Percentiles rank a stretch among this genome's conserved stretches.
Conservation (phyloP, 2,113 vertebrate genomes). For the Dromiciops gliroides region DNA sequence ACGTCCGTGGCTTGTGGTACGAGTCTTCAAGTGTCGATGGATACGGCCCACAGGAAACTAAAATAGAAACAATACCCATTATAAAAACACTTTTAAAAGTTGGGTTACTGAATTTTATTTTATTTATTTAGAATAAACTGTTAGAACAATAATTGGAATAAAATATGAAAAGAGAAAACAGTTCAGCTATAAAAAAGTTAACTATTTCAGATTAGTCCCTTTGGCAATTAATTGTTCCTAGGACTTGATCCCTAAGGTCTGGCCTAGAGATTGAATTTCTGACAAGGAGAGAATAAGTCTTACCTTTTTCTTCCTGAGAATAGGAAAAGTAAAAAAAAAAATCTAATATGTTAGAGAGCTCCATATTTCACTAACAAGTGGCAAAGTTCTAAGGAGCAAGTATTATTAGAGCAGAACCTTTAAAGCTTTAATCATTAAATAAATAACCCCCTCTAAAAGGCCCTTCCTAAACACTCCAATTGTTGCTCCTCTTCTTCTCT, state of each 20-base stretch:
- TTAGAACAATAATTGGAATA: not conserved
- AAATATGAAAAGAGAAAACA: not conserved
- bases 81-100: not conserved
- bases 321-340: not conserved
- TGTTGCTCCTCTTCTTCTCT: no score
- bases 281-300: not conserved
- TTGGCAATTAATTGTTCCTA: not conserved
- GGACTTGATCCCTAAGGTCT: not conserved
- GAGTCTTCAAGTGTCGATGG: conserved; percentile 98
- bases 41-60: conserved; percentile 98
- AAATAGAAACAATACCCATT: conserved; percentile 56
- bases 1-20: conserved; percentile 96
- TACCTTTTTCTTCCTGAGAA: not conserved
- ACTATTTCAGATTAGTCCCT: not conserved
- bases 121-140: not conserved
- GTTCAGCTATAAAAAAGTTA: not conserved
- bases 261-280: not conserved
- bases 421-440: no score
- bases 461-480: no score
- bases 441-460: no score
- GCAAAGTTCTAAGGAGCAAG: not conserved
- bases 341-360: not conserved
- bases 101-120: not conserved
- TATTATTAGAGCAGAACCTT: not conserved
- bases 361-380: no score